Base-by-base conservation (phyloP, 2,888 invertebrate species). In the Hipparchia semele region DNA sequence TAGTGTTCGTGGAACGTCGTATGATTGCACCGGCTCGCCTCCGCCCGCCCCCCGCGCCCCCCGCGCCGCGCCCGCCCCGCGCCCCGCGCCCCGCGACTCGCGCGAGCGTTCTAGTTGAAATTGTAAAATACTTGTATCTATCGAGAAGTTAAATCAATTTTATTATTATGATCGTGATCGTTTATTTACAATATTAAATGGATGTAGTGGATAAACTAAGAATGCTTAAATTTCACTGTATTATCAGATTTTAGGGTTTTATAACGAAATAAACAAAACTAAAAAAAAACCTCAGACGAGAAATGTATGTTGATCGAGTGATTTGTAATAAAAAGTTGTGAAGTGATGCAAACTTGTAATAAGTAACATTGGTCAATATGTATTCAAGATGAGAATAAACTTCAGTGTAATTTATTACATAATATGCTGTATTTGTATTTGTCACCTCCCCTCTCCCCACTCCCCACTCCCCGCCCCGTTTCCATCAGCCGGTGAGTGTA, bases 361-460 rank as follows among this genome's bases (percentile, higher is more conserved):
- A 86, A 88, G 85, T 85, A 85, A 87, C 85, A 86, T 87, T 85
- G 87, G 87, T 90, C 90, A 86, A 90, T 92, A 90, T 93, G 91
- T 94, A 92, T 91, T 92, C 92, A 89, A 86, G 86, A 90, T 90
- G 90, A 90, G 87, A 91, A 93, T 92, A 94, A 94, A 94, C 90
- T 93, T 93, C 93, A 93, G 91, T 94, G 94, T 94, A 93, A 94
- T 94, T 94, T 94, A 94, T 92, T 92, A 92, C 83, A 83, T 56
- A 46, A 46, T 46, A 39, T 13, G 49, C 13, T 59, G 5, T 62
- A 8, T 49, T 49, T 49, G 49, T 54, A 6, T 49, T 49, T 49
- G 46, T 46, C 23, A 23, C 23, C 39, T 39, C 39, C 39, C 39
- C 39, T 39, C 0, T 6, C 46, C 49, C 49, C 1, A 0, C 49